A percentile compares a stretch with the other conserved stretches of the same genome.
phyloP scores from a whole-genome alignment of 2,888 invertebrate genomes.

The Patella depressa region DNA sequence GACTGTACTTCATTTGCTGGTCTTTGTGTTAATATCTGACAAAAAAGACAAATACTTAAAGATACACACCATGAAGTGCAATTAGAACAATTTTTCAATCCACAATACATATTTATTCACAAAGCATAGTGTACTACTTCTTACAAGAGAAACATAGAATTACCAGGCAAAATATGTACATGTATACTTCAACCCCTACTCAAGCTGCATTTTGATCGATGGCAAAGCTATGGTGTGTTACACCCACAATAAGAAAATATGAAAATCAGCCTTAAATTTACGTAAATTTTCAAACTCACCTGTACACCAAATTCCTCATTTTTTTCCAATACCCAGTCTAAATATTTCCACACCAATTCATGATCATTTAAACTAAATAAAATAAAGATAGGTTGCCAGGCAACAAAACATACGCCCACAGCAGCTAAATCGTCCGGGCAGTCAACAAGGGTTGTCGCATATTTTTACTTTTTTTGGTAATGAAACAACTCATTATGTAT shows the following conservation, averaged over 20 bases:
- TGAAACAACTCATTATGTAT: too few species aligned
- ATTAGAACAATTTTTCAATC: background rate
- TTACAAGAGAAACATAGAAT: background rate
- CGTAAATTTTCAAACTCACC: constrained; percentile 48
- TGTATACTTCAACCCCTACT: background rate
- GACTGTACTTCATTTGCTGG: constrained; percentile 61
- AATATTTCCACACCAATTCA: constrained; percentile 72
- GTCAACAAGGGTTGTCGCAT: too few species aligned
- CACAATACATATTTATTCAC: background rate
- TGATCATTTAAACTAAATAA: constrained; percentile 67
- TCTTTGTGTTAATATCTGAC: constrained; percentile 70
- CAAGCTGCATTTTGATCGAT: too few species aligned
- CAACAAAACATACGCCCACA: too few species aligned
- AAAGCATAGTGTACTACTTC: background rate
- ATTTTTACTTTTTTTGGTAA: too few species aligned
- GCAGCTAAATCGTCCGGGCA: too few species aligned
- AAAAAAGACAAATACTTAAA: constrained; percentile 18
- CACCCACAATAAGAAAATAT: too few species aligned
- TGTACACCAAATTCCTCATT: constrained; percentile 70
- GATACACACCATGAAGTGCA: background rate
- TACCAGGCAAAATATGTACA: background rate
- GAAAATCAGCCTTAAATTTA: background rate
- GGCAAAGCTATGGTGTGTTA: too few species aligned
- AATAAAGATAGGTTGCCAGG: background rate
- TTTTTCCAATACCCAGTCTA: constrained; percentile 71